These are phyloP conservation scores for Ormyrus thymus DNA, from an alignment of 2,888 invertebrate genomes.

Conservation along the genomic window DNA sequence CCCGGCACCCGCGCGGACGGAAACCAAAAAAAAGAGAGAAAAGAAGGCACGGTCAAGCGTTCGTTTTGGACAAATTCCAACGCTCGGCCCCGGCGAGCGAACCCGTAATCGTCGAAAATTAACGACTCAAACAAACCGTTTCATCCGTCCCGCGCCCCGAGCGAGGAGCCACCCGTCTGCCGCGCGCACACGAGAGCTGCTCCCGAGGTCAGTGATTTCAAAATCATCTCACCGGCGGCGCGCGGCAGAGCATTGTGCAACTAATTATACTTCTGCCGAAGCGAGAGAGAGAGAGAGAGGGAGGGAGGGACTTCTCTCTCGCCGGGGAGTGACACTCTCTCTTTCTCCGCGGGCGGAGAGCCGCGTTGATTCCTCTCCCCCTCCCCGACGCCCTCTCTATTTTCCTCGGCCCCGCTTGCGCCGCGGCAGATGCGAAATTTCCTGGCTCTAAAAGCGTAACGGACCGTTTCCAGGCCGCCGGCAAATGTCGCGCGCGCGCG, in stretches of 20 bases:
- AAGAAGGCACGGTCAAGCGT: too few relatives aligned
- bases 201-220: constrained; percentile 27
- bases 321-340: not conserved
- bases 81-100: not conserved
- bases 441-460: constrained; percentile 32
- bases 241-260: constrained; percentile 32
- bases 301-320: not conserved
- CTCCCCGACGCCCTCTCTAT: constrained; percentile 15
- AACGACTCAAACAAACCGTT: constrained; percentile 37
- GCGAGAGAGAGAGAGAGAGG: too few relatives aligned
- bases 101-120: constrained; percentile 25
- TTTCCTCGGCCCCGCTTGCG: not conserved
- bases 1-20: too few relatives aligned
- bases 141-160: not conserved
- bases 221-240: constrained; percentile 4
- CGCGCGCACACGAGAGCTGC: not conserved
- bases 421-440: constrained; percentile 8
- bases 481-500: not conserved
- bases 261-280: constrained; percentile 44
- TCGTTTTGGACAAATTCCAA: constrained; percentile 1
- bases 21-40: not conserved
- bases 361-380: constrained; percentile 33
- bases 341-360: not conserved
- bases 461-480: constrained; percentile 12
- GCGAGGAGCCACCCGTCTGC: not conserved